These are phyloP conservation scores for Petroica traversi DNA, from an alignment of 2,113 vertebrate species.

Conservation along the genomic window DNA sequence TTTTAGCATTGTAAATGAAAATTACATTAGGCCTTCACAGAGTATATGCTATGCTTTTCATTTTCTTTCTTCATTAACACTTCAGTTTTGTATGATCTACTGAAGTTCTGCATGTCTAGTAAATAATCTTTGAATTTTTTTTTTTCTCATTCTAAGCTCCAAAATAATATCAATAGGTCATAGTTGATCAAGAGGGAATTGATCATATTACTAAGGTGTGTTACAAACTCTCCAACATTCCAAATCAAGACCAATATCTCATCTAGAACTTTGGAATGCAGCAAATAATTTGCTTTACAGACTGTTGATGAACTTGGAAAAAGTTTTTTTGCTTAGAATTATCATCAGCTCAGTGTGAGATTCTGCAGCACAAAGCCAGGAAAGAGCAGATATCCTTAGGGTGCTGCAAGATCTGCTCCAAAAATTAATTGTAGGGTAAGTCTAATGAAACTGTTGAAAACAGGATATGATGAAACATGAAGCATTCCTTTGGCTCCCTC, in stretches of 20 bases:
- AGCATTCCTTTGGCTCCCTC: neutral
- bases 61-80: neutral
- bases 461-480: slow-evolving; percentile 57
- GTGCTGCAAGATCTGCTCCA: slow-evolving; percentile 13
- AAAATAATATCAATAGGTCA: neutral
- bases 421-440: slow-evolving; percentile 44
- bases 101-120: neutral
- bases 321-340: neutral
- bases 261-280: neutral
- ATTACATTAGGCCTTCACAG: neutral
- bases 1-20: neutral
- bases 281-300: neutral
- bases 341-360: neutral
- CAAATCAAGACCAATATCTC: neutral
- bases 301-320: neutral
- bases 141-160: neutral
- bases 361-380: neutral
- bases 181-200: neutral
- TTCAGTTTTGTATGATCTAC: neutral
- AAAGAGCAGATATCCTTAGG: slow-evolving; percentile 18
- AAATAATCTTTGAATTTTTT: neutral
- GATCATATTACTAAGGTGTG: neutral
- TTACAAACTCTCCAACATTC: neutral
- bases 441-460: slow-evolving; percentile 44
- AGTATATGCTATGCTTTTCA: neutral